Percentiles rank a stretch among this genome's conserved stretches.
These are phyloP conservation scores for Linhomoeus sp. DNA, from an alignment of 2,888 invertebrate species.

Conservation along the genomic window DNA sequence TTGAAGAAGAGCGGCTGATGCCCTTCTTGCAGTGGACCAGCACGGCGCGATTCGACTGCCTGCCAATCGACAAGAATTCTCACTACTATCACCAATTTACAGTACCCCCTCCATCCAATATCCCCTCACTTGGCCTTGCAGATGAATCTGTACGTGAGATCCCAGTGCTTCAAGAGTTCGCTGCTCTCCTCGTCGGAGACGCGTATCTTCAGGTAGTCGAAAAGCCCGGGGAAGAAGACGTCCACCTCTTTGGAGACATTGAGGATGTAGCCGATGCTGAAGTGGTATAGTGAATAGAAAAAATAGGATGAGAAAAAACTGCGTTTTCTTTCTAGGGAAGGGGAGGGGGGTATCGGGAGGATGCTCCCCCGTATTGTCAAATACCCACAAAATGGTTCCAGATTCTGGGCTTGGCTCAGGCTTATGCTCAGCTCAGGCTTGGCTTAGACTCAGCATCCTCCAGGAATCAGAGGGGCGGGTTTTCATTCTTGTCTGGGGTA, in stretches of 20 bases:
- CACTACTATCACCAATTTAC: too few relatives aligned
- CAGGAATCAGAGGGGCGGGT: background rate
- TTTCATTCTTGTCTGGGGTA: too few relatives aligned
- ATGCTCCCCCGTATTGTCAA: background rate
- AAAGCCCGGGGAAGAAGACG: constrained; percentile 87
- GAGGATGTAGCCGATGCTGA: constrained; percentile 77
- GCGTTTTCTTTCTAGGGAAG: background rate
- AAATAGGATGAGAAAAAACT: background rate
- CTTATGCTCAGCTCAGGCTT: too few relatives aligned
- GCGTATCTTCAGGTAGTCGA: constrained; percentile 82
- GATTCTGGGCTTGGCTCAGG: too few relatives aligned
- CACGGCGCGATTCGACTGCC: constrained; percentile 45
- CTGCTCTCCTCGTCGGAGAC: constrained; percentile 94
- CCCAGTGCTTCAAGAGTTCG: constrained; percentile 87
- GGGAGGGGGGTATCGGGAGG: too few relatives aligned
- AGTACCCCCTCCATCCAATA: background rate
- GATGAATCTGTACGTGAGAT: constrained; percentile 89
- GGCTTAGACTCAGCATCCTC: too few relatives aligned
- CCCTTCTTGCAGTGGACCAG: constrained; percentile 99
- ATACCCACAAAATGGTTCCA: too few relatives aligned
- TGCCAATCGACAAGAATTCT: too few relatives aligned
- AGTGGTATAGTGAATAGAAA: too few relatives aligned
- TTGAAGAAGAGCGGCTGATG: constrained; percentile 87
- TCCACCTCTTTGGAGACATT: constrained; percentile 97
- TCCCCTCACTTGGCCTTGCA: constrained; percentile 52